Evolutionary conservation across 2,113 vertebrate species (phyloP), one percentile per base, ranked within the genome.

Genomic region (Shinisaurus crocodilurus): DNA sequence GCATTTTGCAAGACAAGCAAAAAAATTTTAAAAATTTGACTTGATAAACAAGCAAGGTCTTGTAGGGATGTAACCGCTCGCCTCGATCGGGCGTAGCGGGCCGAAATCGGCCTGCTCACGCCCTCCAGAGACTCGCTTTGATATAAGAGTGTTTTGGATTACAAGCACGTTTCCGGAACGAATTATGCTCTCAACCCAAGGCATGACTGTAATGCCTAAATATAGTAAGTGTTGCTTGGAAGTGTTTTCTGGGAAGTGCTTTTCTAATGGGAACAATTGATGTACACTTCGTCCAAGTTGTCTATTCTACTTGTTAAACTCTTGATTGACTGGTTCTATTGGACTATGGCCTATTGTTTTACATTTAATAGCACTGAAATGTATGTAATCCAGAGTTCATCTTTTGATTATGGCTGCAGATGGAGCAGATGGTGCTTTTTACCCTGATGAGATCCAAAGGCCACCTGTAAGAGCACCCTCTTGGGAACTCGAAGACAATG

Each of bases 361-460:
- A 40, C 20, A 63, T 63, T 63, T 63, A 81, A 82, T 40, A 72
- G 32, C 27, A 29, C 16, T 86, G 77, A 5, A 91, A n/a, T 63
- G 25, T 54, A 87, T 70, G 82, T 63, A 80, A 50, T 8, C 23
- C 25, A 65, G 27, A 1, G 77, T 50, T 91, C 29, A 67, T 54
- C n/a, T 85, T 91, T 67, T 89, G 89, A 86, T 94, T 93, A 95
- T 93, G 89, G 90, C 65, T 96, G 81, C 94, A 99, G 99, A 98
- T 96, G 98, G 98, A 88, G 98, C 96, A 89, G 98, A 99, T 96
- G 98, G 98, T 0, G 98, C 98, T 93, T 98, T 99, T 96, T 98
- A 98, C 85, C 98, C 98, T 95, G 98, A 99, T 95, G 98, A 99
- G 96, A 97, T 99, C 92, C 98, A 98, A 77, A 98, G 98, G 91